Percentiles rank a stretch among this genome's conserved stretches.
These are phyloP conservation scores for Turritopsis dohrnii DNA, from an alignment of 30 jellyfish, hydroid and myxozoan species.

Conservation along the genomic window DNA sequence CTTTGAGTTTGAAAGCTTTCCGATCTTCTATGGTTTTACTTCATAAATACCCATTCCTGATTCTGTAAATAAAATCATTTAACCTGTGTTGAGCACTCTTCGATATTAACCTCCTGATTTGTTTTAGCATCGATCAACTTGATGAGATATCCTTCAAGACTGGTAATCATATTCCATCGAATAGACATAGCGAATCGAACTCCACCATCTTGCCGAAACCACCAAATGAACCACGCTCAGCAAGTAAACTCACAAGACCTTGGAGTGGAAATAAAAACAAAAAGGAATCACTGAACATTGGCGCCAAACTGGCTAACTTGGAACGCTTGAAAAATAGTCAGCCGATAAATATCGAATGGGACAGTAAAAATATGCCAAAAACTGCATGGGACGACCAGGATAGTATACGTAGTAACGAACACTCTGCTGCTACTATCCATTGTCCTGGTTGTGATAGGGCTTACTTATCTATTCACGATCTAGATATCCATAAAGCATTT, in stretches of 20 bases:
- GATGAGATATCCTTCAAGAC: not conserved
- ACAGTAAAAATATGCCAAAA: constrained; percentile 21
- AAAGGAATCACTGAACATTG: constrained; percentile 40
- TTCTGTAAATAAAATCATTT: no score
- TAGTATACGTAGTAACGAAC: constrained; percentile 1
- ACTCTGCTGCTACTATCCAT: constrained; percentile 18
- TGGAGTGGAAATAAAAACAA: constrained; percentile 35
- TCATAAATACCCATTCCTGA: no score
- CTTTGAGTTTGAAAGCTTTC: no score
- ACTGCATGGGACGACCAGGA: constrained; percentile 8
- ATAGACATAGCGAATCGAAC: not conserved
- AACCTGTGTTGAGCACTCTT: no score
- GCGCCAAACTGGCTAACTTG: constrained; percentile 24
- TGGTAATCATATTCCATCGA: not conserved
- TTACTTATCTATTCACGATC: constrained; percentile 46
- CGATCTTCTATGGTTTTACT: no score
- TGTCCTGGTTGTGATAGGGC: constrained; percentile 88
- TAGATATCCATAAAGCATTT: constrained; percentile 69
- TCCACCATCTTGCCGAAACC: constrained; percentile 51
- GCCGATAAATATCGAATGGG: not conserved
- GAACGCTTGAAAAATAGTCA: not conserved
- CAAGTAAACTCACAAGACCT: constrained; percentile 33
- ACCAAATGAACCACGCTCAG: constrained; percentile 71
- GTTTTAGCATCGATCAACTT: not conserved
- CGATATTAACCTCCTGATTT: no score